These are phyloP conservation scores for Artibeus jamaicensis DNA, from an alignment of 2,797 vertebrate species.

Conservation along the genomic window DNA sequence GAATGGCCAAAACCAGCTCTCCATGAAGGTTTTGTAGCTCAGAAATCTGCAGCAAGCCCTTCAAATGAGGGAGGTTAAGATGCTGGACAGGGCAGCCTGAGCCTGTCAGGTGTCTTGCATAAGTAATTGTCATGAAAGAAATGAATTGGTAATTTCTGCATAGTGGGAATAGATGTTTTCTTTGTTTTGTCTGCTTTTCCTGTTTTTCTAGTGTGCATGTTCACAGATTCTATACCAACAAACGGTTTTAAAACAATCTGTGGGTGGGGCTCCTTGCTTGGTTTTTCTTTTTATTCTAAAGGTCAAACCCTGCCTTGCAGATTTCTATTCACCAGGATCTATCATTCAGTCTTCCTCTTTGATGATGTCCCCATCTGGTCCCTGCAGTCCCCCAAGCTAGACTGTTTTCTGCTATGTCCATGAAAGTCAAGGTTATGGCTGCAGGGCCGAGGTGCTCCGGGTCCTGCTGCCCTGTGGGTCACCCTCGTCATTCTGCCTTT, in stretches of 20 bases:
- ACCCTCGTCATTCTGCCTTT: neutral
- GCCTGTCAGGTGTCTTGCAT: neutral
- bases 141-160: neutral
- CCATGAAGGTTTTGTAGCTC: neutral
- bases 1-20: neutral
- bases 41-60: neutral
- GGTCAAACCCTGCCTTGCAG: neutral
- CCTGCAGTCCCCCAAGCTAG: neutral
- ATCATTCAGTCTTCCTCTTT: neutral
- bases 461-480: neutral
- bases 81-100: neutral
- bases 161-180: neutral
- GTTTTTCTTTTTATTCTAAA: neutral
- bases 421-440: neutral
- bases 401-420: neutral
- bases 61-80: neutral
- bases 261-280: neutral
- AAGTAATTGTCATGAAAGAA: neutral
- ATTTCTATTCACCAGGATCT: neutral
- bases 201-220: neutral
- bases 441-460: neutral
- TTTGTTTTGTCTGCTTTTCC: neutral
- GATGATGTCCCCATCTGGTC: neutral
- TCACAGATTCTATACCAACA: neutral
- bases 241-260: neutral